Evolutionary conservation across 1,140 invertebrate species (phyloP), one percentile per base, ranked within the genome.

Genomic region (Bombus pyrosoma): DNA sequence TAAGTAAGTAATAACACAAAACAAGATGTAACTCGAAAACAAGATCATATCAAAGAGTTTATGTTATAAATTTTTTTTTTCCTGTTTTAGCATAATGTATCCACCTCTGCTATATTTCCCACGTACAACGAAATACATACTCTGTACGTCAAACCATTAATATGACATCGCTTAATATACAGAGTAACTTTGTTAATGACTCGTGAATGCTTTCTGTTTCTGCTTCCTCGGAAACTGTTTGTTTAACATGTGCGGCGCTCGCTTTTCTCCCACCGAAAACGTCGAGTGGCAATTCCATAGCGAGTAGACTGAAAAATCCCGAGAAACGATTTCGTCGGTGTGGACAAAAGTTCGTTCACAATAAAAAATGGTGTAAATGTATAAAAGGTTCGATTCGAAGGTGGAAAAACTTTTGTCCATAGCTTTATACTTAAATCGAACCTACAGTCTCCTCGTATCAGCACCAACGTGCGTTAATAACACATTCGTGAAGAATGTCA

Each of bases 351-450:
- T 91, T 88, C 22, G 77, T 73, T 87, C 79, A 76, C 73, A 75
- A 89, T 92, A 91, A 73, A 90, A 93, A 93, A 92, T 83, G 43
- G 89, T 93, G 92, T 91, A 94, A 94, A 94, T 93, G 90, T 94
- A 93, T 92, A 93, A 94, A 94, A 94, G 75, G 87, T 89, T 85
- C 83, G 77, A 88, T 64, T 85, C 71, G 57, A 86, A 72, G 79
- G 76, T 85, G 28, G 76, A 80, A 28, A 81, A 86, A 92, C 86
- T 92, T 90, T 92, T 89, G 85, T 91, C 88, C 86, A 87, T 79
- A 87, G 74, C 81, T 59, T 28, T 34, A 32, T 6, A 68, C 25
- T 68, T 81, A 73, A 82, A 78, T 66, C 28, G 66, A 80, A 86
- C 66, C 53, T 79, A 85, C 82, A 79, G 74, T 39, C 41, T 76